These are phyloP conservation scores for Zeuzera pyrina DNA, from an alignment of 2,888 invertebrate genomes.

Conservation along the genomic window DNA sequence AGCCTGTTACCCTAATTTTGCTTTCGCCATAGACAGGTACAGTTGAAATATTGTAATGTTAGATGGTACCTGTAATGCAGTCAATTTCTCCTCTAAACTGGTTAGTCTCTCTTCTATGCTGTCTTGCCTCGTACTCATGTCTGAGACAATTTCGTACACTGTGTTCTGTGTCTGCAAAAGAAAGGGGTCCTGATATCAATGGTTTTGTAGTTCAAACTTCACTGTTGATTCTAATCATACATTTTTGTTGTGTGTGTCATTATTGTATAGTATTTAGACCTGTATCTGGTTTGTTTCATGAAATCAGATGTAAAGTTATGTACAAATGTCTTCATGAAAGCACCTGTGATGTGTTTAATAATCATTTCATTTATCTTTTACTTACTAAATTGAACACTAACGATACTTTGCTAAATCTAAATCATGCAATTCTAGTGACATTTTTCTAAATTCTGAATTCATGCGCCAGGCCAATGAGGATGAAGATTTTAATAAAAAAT, in stretches of 20 bases:
- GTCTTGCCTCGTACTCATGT: conserved; percentile 96
- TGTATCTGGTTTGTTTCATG: conserved; percentile 13
- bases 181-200: conserved; percentile 73
- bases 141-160: conserved; percentile 98
- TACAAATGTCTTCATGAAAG: no score
- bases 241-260: conserved; percentile 23
- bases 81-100: conserved; percentile 93
- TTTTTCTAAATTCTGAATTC: conserved; percentile 10
- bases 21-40: no score
- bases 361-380: background rate
- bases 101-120: conserved; percentile 93
- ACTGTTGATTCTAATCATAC: conserved; percentile 43
- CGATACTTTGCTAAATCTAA: background rate
- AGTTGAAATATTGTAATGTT: no score
- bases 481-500: no score
- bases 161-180: conserved; percentile 94
- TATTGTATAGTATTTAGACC: conserved; percentile 13
- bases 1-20: no score
- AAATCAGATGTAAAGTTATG: background rate
- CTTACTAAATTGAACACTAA: background rate
- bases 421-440: background rate
- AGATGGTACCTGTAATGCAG: conserved; percentile 79
- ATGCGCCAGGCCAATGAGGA: conserved; percentile 27
- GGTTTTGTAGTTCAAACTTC: conserved; percentile 58
- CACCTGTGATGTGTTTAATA: no score